phyloP scores from a whole-genome alignment of 1,140 invertebrate species.

The Thaumatotibia leucotreta region DNA sequence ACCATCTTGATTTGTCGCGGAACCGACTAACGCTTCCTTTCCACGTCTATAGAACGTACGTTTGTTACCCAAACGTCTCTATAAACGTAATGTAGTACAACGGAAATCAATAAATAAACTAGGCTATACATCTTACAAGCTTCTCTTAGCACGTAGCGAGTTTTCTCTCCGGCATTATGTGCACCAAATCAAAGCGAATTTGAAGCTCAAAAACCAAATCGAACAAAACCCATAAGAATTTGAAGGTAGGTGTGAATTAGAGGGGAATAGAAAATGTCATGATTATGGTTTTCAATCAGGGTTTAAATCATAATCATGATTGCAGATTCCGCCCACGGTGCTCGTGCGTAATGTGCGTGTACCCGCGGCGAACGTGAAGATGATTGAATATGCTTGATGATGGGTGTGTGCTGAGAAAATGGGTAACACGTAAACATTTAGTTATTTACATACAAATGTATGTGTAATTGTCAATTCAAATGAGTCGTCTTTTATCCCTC shows the following conservation, averaged over 20 bases:
- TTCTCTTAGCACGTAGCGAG: neutral
- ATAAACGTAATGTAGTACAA: constrained; percentile 32
- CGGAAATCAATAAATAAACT: constrained; percentile 5
- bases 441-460: neutral
- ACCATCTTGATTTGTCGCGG: constrained; percentile 50
- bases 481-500: too few species aligned
- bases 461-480: too few species aligned
- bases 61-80: constrained; percentile 36
- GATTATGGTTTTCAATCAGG: neutral
- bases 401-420: neutral
- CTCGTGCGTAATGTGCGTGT: neutral
- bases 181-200: too few species aligned
- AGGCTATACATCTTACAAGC: neutral
- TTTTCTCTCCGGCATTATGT: neutral
- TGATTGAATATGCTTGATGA: constrained; percentile 12
- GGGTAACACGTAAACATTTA: neutral
- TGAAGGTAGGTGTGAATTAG: neutral
- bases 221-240: neutral
- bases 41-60: constrained; percentile 32
- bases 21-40: constrained; percentile 37
- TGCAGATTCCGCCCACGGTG: neutral
- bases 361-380: neutral
- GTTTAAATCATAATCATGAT: constrained; percentile 12
- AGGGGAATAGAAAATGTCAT: neutral
- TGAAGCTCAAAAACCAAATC: too few species aligned